phyloP scores from a whole-genome alignment of 2,797 vertebrate genomes.

The Rhabdophis nuchalis region DNA sequence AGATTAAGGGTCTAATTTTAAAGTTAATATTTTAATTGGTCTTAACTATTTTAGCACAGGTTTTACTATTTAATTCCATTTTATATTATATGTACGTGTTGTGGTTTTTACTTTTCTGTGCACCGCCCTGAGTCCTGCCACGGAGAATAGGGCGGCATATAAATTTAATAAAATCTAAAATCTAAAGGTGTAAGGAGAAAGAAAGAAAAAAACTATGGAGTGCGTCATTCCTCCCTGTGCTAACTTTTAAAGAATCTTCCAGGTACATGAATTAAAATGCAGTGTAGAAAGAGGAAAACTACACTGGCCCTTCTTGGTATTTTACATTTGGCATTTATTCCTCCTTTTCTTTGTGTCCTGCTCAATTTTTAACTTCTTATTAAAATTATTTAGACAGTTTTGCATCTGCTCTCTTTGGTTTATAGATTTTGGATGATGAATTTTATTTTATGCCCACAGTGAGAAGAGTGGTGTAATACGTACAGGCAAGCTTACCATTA shows the following conservation, averaged over 20 bases:
- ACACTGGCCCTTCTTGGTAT: background rate
- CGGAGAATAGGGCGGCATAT: no score
- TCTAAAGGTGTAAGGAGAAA: background rate
- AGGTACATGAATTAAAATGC: background rate
- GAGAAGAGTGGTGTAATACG: background rate
- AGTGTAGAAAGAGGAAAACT: background rate
- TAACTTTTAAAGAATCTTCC: background rate
- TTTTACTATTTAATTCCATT: no score
- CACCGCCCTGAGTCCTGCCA: no score
- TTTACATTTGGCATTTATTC: background rate
- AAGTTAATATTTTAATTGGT: no score
- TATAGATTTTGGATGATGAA: background rate
- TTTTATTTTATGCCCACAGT: background rate
- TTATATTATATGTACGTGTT: no score
- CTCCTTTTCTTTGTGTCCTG: background rate
- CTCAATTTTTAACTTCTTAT: background rate
- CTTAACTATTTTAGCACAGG: no score
- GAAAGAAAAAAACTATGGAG: background rate
- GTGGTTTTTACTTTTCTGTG: no score
- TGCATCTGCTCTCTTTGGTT: background rate
- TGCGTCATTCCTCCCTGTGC: background rate
- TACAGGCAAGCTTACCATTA: background rate
- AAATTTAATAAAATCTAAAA: no score
- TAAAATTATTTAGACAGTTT: background rate
- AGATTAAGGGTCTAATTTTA: no score